phyloP scores from a whole-genome alignment of 2,888 invertebrate species.

The Galerucella pusilla region DNA sequence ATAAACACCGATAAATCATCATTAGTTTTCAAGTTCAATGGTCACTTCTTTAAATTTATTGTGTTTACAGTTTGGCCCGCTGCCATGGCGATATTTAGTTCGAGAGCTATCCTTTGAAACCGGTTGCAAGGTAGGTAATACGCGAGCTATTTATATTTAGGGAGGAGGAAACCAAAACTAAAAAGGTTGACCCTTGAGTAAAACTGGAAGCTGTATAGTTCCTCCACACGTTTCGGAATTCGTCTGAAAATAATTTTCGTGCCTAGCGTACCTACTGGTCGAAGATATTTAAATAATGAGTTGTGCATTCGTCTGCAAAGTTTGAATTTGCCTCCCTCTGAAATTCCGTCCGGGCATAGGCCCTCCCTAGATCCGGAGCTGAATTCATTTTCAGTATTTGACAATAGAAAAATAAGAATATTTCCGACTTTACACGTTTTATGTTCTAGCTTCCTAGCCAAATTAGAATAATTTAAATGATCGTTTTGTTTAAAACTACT shows the following conservation, averaged over 20 bases:
- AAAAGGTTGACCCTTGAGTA: too few species aligned
- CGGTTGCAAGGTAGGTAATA: not conserved
- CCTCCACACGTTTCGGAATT: too few species aligned
- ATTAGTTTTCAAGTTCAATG: constrained; percentile 41
- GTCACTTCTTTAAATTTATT: constrained; percentile 39
- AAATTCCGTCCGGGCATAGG: too few species aligned
- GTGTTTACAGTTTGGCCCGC: constrained; percentile 37
- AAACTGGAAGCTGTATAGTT: too few species aligned
- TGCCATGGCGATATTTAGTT: constrained; percentile 35
- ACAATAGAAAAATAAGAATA: not conserved
- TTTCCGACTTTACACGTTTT: not conserved
- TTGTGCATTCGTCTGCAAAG: too few species aligned
- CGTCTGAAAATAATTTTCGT: too few species aligned
- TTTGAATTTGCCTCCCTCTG: too few species aligned
- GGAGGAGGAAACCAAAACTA: too few species aligned
- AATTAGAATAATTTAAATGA: constrained; percentile 13
- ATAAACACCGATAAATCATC: constrained; percentile 40
- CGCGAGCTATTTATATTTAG: too few species aligned
- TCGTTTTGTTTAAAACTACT: constrained; percentile 17
- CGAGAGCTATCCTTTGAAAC: not conserved
- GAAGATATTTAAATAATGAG: too few species aligned
- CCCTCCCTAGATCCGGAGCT: too few species aligned
- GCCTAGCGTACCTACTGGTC: too few species aligned
- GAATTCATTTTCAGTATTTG: not conserved
- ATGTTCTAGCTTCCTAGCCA: constrained; percentile 7